Evolutionary conservation across 1,140 invertebrate species (phyloP), one percentile per base, ranked within the genome.

Genomic region (Diabrotica undecimpunctata): DNA sequence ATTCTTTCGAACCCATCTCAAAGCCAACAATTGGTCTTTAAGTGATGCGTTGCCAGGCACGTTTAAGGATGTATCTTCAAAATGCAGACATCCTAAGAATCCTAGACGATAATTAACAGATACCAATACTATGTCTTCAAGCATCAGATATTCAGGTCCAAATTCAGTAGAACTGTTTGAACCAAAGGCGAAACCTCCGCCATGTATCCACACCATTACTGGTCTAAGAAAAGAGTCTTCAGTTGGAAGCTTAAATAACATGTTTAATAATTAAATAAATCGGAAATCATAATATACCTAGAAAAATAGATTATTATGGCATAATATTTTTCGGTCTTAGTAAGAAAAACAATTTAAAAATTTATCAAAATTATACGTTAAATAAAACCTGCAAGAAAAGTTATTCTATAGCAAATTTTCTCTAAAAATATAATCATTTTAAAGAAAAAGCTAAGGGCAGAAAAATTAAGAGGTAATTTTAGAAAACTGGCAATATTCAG

Each of bases 161-260:
- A 81, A 83, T 0, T 83, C 38, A 12, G 78, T 74, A n/a, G 80
- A 76, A 41, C 85, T 78, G n/a, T 83, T 84, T 9, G 83, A 83
- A 11, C 86, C 87, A 3, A 70, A 66, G 25, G 80, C 76, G 70
- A 84, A 89, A 0, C 78, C 83, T 60, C 88, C 88, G 6, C 85
- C 85, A 65, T 89, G 85, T 10, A 90, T 81, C 72, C 79, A 89
- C 0, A 90, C 81, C 82, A 90, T 85, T 0, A 88, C 86, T 2
- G 87, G 81, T 65, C 63, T 67, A 11, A 66, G 50, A 5, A 14
- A 8, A 2, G 41, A 46, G n/a, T 46, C 41, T 46, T 46, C 41
- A 10, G 41, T 5, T 10, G 41, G 41, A 8, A 46, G 41, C 41
- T 46, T 25, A 25, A 25, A 25, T 25, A 25, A 25, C 4, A 25